phyloP scores from a whole-genome alignment of 2,797 vertebrate species.

The Urophycis tenuis region DNA sequence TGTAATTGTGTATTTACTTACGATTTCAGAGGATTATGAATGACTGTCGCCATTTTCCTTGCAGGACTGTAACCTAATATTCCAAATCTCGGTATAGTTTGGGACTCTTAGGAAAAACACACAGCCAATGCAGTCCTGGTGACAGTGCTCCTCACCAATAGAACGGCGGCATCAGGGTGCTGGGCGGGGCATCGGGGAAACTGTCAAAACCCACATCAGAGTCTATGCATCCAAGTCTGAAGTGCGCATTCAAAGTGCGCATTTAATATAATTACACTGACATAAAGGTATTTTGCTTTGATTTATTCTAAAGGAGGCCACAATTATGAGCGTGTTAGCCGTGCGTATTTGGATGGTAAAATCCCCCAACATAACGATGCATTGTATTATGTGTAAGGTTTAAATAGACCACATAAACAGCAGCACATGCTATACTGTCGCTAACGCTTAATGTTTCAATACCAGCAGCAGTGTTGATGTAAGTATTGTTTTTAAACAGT shows the following conservation, averaged over 20 bases:
- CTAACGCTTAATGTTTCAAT: background rate
- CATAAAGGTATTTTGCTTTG: background rate
- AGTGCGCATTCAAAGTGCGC: no score
- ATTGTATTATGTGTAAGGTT: background rate
- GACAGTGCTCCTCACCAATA: constrained; percentile 80
- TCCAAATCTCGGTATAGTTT: constrained; percentile 95
- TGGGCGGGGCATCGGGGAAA: constrained; percentile 75
- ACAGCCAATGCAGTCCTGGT: constrained; percentile 74
- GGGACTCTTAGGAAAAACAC: constrained; percentile 81
- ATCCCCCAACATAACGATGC: background rate
- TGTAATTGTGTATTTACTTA: constrained; percentile 71
- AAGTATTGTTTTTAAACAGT: background rate
- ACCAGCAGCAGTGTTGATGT: background rate
- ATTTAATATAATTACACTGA: background rate
- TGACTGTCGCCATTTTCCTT: constrained; percentile 97
- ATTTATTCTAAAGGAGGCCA: background rate
- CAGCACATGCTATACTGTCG: background rate
- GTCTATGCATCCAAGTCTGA: constrained; percentile 18
- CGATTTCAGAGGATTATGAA: constrained; percentile 98
- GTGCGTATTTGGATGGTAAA: background rate
- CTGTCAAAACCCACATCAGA: constrained; percentile 78
- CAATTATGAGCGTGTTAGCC: background rate
- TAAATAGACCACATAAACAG: background rate
- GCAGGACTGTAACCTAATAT: constrained; percentile 95
- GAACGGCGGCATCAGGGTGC: constrained; percentile 41